Conservation (phyloP, 2,888 invertebrate species). For the Digitonthophagus gazella region DNA sequence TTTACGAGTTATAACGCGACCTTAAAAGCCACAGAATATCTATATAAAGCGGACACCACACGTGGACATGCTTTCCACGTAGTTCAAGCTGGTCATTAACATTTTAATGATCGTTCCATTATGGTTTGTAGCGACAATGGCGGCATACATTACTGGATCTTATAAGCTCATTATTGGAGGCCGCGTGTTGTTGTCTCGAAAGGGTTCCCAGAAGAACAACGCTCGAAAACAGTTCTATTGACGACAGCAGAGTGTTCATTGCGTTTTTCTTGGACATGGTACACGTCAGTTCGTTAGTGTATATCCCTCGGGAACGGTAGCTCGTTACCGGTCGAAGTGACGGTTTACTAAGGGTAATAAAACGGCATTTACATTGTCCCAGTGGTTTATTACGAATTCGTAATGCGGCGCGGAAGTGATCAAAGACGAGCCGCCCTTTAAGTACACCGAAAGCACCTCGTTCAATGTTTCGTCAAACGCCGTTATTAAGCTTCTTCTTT, state of each 20-base stretch:
- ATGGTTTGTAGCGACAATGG: neutral
- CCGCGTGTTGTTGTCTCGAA: neutral
- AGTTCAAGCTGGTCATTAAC: neutral
- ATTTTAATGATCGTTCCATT: neutral
- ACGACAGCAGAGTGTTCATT: neutral
- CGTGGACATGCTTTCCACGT: neutral
- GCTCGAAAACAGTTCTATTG: neutral
- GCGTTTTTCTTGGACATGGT: neutral
- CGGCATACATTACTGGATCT: neutral
- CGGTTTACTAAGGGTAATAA: neutral
- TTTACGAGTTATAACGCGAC: neutral
- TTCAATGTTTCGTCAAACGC: neutral
- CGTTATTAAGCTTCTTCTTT: neutral
- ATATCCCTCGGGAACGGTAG: neutral
- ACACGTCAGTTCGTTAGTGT: neutral
- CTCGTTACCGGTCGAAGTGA: neutral
- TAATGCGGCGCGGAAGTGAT: constrained; percentile 9
- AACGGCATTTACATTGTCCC: constrained; percentile 10
- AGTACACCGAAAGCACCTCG: neutral
- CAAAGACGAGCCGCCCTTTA: constrained; percentile 12
- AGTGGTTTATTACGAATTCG: constrained; percentile 12
- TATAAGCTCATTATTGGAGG: neutral
- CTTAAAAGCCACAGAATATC: neutral
- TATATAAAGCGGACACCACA: neutral
- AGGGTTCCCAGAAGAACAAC: neutral